These are phyloP conservation scores for Galbula dea DNA, from an alignment of 2,113 vertebrate genomes.

Conservation along the genomic window DNA sequence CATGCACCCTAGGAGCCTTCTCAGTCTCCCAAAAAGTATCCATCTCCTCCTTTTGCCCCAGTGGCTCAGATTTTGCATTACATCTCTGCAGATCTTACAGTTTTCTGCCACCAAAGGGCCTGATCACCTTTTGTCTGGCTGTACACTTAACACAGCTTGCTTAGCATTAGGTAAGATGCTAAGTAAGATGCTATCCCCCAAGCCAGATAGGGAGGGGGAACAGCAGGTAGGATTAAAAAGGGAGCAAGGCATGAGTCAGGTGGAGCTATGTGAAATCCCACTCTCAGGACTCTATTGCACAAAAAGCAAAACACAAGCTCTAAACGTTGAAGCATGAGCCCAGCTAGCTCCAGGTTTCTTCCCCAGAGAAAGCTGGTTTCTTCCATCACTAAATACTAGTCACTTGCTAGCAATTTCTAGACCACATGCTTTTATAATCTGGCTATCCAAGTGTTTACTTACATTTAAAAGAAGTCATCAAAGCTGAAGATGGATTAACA, in stretches of 20 bases:
- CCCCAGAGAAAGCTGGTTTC: neutral
- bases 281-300: neutral
- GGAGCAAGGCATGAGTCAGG: neutral
- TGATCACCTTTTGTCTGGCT: neutral
- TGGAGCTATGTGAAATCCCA: neutral
- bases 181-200: too few relatives aligned
- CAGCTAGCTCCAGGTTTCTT: neutral
- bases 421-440: neutral
- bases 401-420: neutral
- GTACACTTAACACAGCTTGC: neutral
- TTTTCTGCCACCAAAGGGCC: neutral
- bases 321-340: neutral
- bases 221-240: neutral
- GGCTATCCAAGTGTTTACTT: constrained; percentile 44
- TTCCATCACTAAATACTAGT: neutral
- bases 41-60: neutral
- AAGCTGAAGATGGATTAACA: constrained; percentile 73
- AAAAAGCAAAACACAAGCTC: neutral
- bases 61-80: neutral
- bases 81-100: neutral
- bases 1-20: neutral
- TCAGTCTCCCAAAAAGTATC: too few relatives aligned
- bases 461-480: constrained; percentile 87
- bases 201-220: neutral
- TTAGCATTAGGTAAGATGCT: neutral